These are phyloP conservation scores for Biston stratarius DNA, from an alignment of 2,888 invertebrate species.

Conservation along the genomic window DNA sequence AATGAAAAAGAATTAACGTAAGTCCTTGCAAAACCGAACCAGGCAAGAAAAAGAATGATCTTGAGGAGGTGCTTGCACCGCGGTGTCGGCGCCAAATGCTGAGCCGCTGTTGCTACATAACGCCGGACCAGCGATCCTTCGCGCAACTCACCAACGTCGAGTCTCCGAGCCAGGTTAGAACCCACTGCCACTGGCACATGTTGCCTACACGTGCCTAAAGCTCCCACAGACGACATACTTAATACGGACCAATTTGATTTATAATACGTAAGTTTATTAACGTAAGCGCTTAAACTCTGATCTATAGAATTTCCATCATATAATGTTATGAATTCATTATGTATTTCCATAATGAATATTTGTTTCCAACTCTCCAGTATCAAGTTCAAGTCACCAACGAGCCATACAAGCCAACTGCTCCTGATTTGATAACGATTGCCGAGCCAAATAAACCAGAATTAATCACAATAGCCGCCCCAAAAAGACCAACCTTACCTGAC, in stretches of 20 bases:
- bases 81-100: slow-evolving; percentile 44
- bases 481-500: neutral
- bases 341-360: neutral
- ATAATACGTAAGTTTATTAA: no score
- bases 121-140: slow-evolving; percentile 57
- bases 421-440: slow-evolving; percentile 48
- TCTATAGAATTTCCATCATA: neutral
- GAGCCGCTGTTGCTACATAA: slow-evolving; percentile 61
- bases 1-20: neutral
- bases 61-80: slow-evolving; percentile 51
- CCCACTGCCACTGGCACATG: no score
- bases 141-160: slow-evolving; percentile 48
- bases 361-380: slow-evolving; percentile 50
- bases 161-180: slow-evolving; percentile 3
- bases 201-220: no score
- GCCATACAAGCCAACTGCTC: slow-evolving; percentile 54
- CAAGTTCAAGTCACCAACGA: slow-evolving; percentile 47
- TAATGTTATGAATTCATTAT: neutral
- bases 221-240: no score
- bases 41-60: slow-evolving; percentile 33
- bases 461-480: neutral
- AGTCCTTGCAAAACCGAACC: neutral
- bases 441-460: neutral
- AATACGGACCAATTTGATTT: no score
- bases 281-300: no score